Evolutionary conservation across 2,888 invertebrate genomes (phyloP).

Genomic region (Trichogramma evanescens): DNA sequence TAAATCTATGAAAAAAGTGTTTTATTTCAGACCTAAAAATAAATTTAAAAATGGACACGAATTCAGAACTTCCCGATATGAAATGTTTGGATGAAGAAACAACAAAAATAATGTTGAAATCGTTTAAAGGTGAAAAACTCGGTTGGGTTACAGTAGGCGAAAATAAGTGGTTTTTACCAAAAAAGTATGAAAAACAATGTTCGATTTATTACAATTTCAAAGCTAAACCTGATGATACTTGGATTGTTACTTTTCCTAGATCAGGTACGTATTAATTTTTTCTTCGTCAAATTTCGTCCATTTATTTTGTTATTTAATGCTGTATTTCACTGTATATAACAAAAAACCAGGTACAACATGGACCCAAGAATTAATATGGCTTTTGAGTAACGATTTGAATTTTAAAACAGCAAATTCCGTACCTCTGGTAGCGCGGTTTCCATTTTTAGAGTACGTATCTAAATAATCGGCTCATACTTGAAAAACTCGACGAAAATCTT

Average conservation of each 20-base stretch:
- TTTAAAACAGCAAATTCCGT: slow-evolving; percentile 57
- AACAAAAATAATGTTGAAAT: slow-evolving; percentile 32
- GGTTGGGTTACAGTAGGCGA: slow-evolving; percentile 70
- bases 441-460: slow-evolving; percentile 69
- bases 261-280: slow-evolving; percentile 33
- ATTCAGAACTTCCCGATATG: slow-evolving; percentile 5
- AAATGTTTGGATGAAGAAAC: slow-evolving; percentile 25
- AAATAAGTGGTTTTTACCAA: slow-evolving; percentile 67
- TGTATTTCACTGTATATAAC: slow-evolving; percentile 34
- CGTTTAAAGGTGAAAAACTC: slow-evolving; percentile 58
- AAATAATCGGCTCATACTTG: not conserved
- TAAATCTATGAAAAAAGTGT: no score
- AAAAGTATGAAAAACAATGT: slow-evolving; percentile 59
- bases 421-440: slow-evolving; percentile 61
- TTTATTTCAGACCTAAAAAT: no score
- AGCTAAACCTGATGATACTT: slow-evolving; percentile 61
- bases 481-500: slow-evolving; percentile 12
- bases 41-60: slow-evolving; percentile 9
- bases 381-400: slow-evolving; percentile 67
- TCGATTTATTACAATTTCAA: slow-evolving; percentile 64
- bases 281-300: slow-evolving; percentile 31
- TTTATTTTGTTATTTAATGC: slow-evolving; percentile 34
- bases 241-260: slow-evolving; percentile 71
- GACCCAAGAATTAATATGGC: slow-evolving; percentile 77
- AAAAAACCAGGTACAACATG: slow-evolving; percentile 41